Evolutionary conservation across 2,797 vertebrate genomes (phyloP), one percentile per base, ranked within the genome.

Genomic region (Ctenopoma kingsleyae): DNA sequence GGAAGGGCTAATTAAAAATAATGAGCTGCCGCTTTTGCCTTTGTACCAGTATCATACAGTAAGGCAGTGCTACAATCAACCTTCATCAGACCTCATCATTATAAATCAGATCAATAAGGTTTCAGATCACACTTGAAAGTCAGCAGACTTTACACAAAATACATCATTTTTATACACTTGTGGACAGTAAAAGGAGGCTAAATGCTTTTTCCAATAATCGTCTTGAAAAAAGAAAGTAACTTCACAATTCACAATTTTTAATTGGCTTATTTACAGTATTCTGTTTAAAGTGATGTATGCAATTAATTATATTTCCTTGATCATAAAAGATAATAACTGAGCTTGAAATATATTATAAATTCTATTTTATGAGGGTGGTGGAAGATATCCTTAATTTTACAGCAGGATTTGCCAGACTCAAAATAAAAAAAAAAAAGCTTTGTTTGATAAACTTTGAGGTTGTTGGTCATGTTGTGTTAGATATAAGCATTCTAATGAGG

Each of bases 1-100:
- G 8, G 32, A 52, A 56, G 27, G 35, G 52, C 64, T 80, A 51
- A 84, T 83, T 86, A 80, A 83, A 90, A 77, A 74, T 75, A 83
- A 86, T 69, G 78, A 88, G 80, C 47, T 55, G 36, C 36, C 36
- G 13, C 10, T 38, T 52, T 47, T 67, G 52, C 36, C 59, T 56
- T 22, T 57, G 50, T 40, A 50, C 35, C 57, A 50, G 69, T 71
- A 32, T 47, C 40, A 71, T 72, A 27, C 52, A 52, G 50, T 49
- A 36, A 70, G 36, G 10, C 17, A 55, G 43, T 30, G 56, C 78
- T 61, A 61, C 54, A 47, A 54, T 70, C 55, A 70, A 49, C 46
- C 50, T 61, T 62, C 36, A 56, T 58, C 65, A 56, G 30, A 64
- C 51, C 50, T 59, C 52, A 57, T 74, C 56, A 64, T 62, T 61